Conservation (phyloP, 2,888 invertebrate genomes). For the Volucella zonaria region DNA sequence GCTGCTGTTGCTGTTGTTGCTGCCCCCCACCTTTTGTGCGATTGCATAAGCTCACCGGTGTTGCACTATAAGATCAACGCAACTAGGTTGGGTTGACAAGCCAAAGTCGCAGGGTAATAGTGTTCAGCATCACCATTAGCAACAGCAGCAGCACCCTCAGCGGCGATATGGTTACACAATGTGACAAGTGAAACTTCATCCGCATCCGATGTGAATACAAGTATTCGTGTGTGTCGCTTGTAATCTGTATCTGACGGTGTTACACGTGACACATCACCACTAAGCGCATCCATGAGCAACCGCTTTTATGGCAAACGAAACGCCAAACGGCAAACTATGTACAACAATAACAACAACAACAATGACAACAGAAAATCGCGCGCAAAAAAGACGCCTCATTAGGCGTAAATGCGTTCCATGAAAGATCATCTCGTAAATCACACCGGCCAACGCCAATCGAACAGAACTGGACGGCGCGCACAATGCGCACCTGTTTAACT, state of each 20-base stretch:
- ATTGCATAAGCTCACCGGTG: slow-evolving; percentile 59
- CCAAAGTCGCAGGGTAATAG: neutral
- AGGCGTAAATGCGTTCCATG: slow-evolving; percentile 68
- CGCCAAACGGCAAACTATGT: too few species aligned
- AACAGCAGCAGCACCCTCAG: slow-evolving; percentile 56
- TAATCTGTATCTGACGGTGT: slow-evolving; percentile 51
- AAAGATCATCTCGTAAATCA: slow-evolving; percentile 72
- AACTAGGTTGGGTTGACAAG: slow-evolving; percentile 70
- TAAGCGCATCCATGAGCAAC: slow-evolving; percentile 52
- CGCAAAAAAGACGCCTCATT: slow-evolving; percentile 60
- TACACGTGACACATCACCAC: slow-evolving; percentile 64
- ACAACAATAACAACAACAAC: slow-evolving; percentile 9
- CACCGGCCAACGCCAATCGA: slow-evolving; percentile 66
- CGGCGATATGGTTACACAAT: slow-evolving; percentile 65
- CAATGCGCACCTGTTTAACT: slow-evolving; percentile 63
- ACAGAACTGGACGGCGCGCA: neutral
- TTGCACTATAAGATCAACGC: slow-evolving; percentile 57
- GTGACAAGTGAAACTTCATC: slow-evolving; percentile 71
- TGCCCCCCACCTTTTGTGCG: slow-evolving; percentile 31
- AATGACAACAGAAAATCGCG: neutral
- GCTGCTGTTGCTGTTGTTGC: slow-evolving; percentile 25
- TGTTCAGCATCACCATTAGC: too few species aligned
- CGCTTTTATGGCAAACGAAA: slow-evolving; percentile 33
- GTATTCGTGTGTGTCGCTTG: slow-evolving; percentile 22
- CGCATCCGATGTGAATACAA: slow-evolving; percentile 37